phyloP scores from a whole-genome alignment of 2,797 vertebrate genomes.

The Brachymystax lenok region DNA sequence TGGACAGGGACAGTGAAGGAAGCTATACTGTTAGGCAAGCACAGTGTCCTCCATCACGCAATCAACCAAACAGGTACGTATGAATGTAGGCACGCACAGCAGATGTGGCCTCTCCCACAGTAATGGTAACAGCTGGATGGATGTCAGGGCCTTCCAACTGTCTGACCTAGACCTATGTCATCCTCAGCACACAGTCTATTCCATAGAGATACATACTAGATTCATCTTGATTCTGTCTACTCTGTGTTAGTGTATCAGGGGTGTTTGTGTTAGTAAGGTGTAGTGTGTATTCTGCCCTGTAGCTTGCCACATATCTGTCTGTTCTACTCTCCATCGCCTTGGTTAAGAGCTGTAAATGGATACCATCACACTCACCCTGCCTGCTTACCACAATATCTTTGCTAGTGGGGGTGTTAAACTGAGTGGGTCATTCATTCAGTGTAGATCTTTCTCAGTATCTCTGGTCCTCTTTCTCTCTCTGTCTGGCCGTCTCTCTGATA shows the following conservation, averaged over 20 bases:
- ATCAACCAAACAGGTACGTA: neutral
- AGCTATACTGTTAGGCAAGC: neutral
- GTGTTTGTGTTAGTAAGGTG: neutral
- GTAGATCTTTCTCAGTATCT: neutral
- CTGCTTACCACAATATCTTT: neutral
- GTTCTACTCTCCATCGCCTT: neutral
- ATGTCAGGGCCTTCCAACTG: slow-evolving; percentile 23
- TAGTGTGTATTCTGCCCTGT: neutral
- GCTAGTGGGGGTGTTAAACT: neutral
- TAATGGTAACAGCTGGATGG: slow-evolving; percentile 44
- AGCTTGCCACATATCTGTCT: neutral
- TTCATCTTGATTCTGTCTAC: neutral
- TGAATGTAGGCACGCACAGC: slow-evolving; percentile 9
- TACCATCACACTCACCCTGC: neutral
- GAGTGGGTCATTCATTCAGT: neutral
- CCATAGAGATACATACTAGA: neutral
- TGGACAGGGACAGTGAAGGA: neutral
- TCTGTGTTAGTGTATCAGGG: neutral
- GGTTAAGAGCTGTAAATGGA: neutral
- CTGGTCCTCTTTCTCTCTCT: neutral
- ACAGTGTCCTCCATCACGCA: neutral
- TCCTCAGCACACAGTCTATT: slow-evolving; percentile 22
- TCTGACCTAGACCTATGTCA: slow-evolving; percentile 27
- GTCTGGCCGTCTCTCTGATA: neutral
- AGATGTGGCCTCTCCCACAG: slow-evolving; percentile 41